Conservation (phyloP, 2,113 vertebrate species). For the Sinocyclocheilus maitianheensis region DNA sequence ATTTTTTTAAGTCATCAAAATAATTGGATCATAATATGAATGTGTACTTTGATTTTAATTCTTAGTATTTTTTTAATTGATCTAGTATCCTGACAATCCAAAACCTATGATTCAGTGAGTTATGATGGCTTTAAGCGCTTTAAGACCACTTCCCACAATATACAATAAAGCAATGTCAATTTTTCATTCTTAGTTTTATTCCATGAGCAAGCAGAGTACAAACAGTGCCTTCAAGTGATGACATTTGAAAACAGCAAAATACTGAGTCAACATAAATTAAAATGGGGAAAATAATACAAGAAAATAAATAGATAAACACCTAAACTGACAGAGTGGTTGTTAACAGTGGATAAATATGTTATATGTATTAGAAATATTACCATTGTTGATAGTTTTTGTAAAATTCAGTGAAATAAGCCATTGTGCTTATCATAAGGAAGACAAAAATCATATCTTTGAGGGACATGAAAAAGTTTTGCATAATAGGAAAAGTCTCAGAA, state of each 20-base stretch:
- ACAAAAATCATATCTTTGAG: neutral
- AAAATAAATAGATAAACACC: neutral
- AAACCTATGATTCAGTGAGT: no score
- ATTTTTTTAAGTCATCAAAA: no score
- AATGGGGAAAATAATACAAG: neutral
- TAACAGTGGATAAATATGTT: no score
- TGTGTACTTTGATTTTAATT: no score
- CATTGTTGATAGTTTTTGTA: neutral
- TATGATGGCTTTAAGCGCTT: no score
- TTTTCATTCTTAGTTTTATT: neutral
- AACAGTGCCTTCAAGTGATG: neutral
- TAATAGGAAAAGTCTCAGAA: neutral
- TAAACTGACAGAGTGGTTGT: neutral
- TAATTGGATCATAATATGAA: no score
- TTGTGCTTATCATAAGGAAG: neutral
- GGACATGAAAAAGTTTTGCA: no score
- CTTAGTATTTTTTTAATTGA: no score
- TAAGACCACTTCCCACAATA: neutral
- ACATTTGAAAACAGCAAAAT: neutral
- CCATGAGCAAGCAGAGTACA: neutral
- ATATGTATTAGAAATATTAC: neutral
- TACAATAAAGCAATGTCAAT: neutral
- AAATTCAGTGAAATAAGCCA: neutral
- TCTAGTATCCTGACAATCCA: no score
- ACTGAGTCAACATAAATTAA: neutral